Conservation (phyloP, 2,113 vertebrate species). For the Mesembrinibis cayennensis region DNA sequence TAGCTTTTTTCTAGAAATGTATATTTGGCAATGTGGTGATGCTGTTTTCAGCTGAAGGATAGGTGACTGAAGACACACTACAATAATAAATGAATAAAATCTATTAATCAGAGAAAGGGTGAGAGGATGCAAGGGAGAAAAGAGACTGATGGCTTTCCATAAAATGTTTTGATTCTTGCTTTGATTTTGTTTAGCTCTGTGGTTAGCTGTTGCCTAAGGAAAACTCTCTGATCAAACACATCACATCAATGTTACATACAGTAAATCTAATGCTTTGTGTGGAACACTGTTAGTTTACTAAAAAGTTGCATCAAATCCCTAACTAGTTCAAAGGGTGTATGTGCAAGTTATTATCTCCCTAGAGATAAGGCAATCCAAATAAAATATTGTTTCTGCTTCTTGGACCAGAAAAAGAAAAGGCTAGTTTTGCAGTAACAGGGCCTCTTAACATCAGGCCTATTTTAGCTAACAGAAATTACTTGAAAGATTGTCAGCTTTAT, state of each 20-base stretch:
- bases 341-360: not conserved
- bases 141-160: not conserved
- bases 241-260: not conserved
- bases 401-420: slow-evolving; percentile 31
- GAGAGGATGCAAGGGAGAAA: not conserved
- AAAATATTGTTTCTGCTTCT: slow-evolving; percentile 41
- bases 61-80: not conserved
- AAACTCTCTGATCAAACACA: not conserved
- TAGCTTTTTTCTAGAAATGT: not conserved
- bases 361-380: slow-evolving; percentile 28
- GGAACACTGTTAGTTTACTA: not conserved
- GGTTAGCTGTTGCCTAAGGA: slow-evolving; percentile 42
- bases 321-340: not conserved
- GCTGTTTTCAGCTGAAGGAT: not conserved
- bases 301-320: not conserved
- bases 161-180: slow-evolving; percentile 22
- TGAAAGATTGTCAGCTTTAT: not conserved
- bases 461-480: not conserved
- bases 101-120: not conserved
- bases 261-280: not conserved
- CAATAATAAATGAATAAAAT: not conserved
- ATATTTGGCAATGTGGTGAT: not conserved
- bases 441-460: not conserved
- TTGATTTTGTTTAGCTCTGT: slow-evolving; percentile 39
- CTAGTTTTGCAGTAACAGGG: not conserved